phyloP scores from a whole-genome alignment of 2,113 vertebrate genomes.

The Psittacula cyanocephala region DNA sequence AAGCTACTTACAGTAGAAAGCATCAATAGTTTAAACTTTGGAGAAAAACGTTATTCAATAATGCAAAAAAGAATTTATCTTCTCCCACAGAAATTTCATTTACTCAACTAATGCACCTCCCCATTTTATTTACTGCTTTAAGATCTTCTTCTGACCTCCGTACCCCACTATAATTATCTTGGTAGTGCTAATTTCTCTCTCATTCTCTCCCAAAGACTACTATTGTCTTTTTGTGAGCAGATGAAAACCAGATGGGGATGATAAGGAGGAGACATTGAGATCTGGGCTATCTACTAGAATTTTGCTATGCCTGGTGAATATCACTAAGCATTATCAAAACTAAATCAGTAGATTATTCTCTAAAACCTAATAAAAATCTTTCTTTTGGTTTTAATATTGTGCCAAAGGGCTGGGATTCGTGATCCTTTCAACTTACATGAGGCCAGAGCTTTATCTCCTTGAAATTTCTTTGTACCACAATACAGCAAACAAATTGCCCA shows the following conservation, averaged over 20 bases:
- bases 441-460: neutral
- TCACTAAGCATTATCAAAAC: neutral
- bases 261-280: neutral
- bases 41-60: neutral
- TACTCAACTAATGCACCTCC: neutral
- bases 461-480: neutral
- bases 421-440: neutral
- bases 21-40: neutral
- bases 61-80: neutral
- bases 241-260: neutral
- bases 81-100: neutral
- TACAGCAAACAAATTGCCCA: neutral
- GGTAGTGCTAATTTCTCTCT: neutral
- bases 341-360: neutral
- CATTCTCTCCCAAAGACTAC: neutral
- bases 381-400: neutral
- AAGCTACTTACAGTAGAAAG: neutral
- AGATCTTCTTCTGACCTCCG: neutral
- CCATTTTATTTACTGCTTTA: neutral
- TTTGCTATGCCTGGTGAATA: neutral
- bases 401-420: fast-evolving
- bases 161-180: neutral
- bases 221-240: neutral
- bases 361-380: neutral
- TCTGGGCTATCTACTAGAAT: neutral